These are phyloP conservation scores for Furcifer pardalis DNA, from an alignment of 2,797 vertebrate species.

Conservation along the genomic window DNA sequence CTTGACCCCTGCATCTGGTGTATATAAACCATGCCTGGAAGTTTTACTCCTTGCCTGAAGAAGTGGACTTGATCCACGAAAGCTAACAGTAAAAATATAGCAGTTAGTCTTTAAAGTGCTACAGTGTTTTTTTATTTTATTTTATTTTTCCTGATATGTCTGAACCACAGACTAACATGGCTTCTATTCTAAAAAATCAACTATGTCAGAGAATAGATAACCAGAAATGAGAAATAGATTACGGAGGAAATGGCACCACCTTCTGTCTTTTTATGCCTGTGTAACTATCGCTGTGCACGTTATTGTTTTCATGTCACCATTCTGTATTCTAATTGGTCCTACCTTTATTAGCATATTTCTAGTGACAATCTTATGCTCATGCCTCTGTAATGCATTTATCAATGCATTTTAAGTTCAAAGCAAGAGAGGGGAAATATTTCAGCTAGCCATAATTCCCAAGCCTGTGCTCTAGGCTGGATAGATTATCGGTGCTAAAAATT, in stretches of 20 bases:
- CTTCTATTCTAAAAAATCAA: no score
- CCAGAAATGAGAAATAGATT: not conserved
- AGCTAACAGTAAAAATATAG: no score
- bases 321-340: not conserved
- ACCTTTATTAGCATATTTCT: constrained; percentile 1
- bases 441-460: not conserved
- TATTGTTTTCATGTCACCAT: constrained; percentile 11
- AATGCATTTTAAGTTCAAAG: not conserved
- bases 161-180: no score
- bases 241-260: constrained; percentile 43
- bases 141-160: no score
- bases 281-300: not conserved
- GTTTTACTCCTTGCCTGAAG: no score
- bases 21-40: no score
- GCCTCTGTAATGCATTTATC: no score
- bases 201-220: not conserved
- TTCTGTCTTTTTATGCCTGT: constrained; percentile 1
- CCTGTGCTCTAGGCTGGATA: not conserved
- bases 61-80: no score
- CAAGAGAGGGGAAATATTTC: accelerated
- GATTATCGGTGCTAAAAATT: not conserved
- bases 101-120: no score
- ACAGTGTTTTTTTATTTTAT: no score
- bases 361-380: not conserved
- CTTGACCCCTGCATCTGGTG: no score